Percentiles rank a stretch among this genome's conserved stretches.
phyloP scores from a whole-genome alignment of 1,140 invertebrate species.

The Drosophila triauraria region DNA sequence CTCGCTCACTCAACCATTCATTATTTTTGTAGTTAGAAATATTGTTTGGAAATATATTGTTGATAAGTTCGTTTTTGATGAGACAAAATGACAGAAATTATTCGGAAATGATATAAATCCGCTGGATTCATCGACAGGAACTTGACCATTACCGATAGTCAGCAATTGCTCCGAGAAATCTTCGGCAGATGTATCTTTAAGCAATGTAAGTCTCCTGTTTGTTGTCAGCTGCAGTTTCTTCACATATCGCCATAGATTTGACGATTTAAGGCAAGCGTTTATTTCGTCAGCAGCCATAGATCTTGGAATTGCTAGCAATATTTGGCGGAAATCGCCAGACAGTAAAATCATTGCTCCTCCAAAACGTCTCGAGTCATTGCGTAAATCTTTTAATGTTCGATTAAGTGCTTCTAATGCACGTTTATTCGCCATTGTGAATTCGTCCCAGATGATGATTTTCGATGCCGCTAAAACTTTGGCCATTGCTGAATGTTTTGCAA shows the following conservation, averaged over 20 bases:
- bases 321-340: slow-evolving; percentile 56
- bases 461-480: slow-evolving; percentile 4
- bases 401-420: slow-evolving; percentile 78
- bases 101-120: not conserved
- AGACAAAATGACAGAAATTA: slow-evolving; percentile 4
- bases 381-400: slow-evolving; percentile 65
- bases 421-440: slow-evolving; percentile 41
- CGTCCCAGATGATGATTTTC: slow-evolving; percentile 3
- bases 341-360: slow-evolving; percentile 45
- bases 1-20: slow-evolving; percentile 3
- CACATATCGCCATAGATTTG: too few species aligned
- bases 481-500: slow-evolving; percentile 42
- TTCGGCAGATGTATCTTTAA: not conserved
- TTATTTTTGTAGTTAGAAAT: not conserved
- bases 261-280: not conserved
- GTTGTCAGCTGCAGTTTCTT: not conserved
- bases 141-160: too few species aligned
- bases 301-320: slow-evolving; percentile 18
- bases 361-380: slow-evolving; percentile 15
- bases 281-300: not conserved
- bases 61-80: not conserved
- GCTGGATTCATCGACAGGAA: slow-evolving; percentile 2
- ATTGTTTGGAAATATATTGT: too few species aligned
- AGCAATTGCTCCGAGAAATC: not conserved
- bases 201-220: slow-evolving; percentile 5